Conservation (phyloP, 2,113 vertebrate species). For the Bagarius yarrelli region DNA sequence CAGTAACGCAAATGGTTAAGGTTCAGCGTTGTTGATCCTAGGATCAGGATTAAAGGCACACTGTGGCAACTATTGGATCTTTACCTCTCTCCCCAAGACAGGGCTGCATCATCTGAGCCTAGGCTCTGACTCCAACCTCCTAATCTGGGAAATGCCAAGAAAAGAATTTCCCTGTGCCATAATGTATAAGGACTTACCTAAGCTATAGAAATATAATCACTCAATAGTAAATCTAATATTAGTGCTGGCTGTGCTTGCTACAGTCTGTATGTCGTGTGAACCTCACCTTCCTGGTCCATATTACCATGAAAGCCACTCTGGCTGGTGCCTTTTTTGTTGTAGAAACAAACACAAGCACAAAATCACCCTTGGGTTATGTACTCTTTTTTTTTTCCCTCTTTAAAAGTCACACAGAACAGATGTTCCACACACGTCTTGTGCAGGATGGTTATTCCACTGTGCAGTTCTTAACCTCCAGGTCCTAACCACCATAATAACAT, state of each 20-base stretch:
- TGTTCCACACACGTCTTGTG: neutral
- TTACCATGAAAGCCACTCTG: neutral
- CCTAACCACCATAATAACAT: neutral
- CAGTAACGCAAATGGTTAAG: too few relatives aligned
- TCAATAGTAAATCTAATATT: neutral
- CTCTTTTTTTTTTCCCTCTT: neutral
- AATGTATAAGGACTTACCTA: too few relatives aligned
- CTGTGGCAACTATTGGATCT: too few relatives aligned
- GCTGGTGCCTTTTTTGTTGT: neutral
- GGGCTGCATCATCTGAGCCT: too few relatives aligned
- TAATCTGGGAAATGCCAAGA: too few relatives aligned
- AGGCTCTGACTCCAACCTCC: too few relatives aligned
- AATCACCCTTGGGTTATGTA: conserved; percentile 1
- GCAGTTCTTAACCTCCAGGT: neutral
- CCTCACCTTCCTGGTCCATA: neutral
- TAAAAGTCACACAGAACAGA: neutral
- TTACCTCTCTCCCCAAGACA: too few relatives aligned
- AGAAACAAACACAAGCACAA: neutral
- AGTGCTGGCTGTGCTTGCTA: neutral
- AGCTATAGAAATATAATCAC: neutral
- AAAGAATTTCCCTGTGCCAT: too few relatives aligned
- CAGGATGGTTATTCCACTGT: neutral
- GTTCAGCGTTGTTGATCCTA: too few relatives aligned
- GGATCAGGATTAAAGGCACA: too few relatives aligned
- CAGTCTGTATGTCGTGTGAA: neutral